phyloP scores from a whole-genome alignment of 2,797 vertebrate genomes.

The Chiloscyllium punctatum region DNA sequence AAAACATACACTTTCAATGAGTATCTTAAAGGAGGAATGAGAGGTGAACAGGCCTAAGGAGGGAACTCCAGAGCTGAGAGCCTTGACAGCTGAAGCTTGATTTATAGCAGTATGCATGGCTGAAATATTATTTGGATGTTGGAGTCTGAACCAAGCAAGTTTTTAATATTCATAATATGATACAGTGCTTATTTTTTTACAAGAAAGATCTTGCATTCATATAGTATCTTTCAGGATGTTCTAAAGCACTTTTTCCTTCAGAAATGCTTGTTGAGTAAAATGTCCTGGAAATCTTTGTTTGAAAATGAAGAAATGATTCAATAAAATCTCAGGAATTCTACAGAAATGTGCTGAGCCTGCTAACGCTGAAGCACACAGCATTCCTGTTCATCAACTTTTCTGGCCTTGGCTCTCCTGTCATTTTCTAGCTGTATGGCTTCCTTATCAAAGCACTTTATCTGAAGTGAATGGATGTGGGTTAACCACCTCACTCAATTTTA shows the following conservation, averaged over 20 bases:
- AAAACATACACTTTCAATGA: too few relatives aligned
- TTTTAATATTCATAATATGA: neutral
- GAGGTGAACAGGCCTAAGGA: too few relatives aligned
- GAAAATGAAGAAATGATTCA: neutral
- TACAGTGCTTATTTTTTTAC: neutral
- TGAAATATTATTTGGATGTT: neutral
- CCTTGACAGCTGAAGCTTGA: too few relatives aligned
- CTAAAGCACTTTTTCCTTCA: neutral
- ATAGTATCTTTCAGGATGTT: neutral
- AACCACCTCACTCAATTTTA: conserved; percentile 67
- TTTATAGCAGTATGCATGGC: neutral
- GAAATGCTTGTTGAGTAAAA: neutral
- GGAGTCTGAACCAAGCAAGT: neutral
- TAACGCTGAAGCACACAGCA: conserved; percentile 55
- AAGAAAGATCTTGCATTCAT: neutral
- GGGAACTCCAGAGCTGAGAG: too few relatives aligned
- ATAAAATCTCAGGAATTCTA: conserved; percentile 7
- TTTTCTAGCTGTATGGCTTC: conserved; percentile 63
- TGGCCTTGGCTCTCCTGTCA: conserved; percentile 63
- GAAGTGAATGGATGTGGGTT: conserved; percentile 82
- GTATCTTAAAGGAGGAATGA: too few relatives aligned
- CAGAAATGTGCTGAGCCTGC: conserved; percentile 29
- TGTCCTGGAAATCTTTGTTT: neutral
- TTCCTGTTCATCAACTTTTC: conserved; percentile 53
- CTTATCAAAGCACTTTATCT: conserved; percentile 99